These are phyloP conservation scores for Drosophila macrospina DNA, from an alignment of 2,888 invertebrate species.

Conservation along the genomic window DNA sequence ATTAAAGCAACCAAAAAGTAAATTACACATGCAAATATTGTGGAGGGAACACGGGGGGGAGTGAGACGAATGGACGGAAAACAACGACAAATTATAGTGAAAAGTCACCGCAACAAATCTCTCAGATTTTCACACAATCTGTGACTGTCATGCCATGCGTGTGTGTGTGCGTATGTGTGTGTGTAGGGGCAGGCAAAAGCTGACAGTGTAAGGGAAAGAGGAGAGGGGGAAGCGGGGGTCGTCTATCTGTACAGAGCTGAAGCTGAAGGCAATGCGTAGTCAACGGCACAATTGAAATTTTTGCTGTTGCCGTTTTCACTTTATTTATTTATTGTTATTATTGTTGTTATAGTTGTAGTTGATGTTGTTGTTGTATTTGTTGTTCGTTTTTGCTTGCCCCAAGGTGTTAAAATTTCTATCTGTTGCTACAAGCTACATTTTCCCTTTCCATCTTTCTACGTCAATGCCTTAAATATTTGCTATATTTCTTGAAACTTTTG, in stretches of 20 bases:
- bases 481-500: constrained; percentile 56
- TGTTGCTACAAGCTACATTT: constrained; percentile 36
- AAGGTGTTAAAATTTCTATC: constrained; percentile 63
- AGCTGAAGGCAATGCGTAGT: constrained; percentile 10
- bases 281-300: constrained; percentile 60
- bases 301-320: constrained; percentile 38
- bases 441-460: constrained; percentile 52
- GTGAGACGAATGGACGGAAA: neutral
- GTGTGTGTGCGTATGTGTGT: no score
- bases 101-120: constrained; percentile 64
- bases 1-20: constrained; percentile 49
- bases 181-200: no score
- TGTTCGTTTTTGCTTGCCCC: constrained; percentile 22
- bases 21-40: constrained; percentile 45
- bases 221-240: neutral
- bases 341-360: neutral
- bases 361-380: constrained; percentile 12
- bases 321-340: constrained; percentile 3
- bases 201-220: constrained; percentile 29
- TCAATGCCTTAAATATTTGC: constrained; percentile 73
- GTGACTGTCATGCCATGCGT: constrained; percentile 55
- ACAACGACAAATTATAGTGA: constrained; percentile 38
- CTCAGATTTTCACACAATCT: constrained; percentile 71
- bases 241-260: constrained; percentile 2
- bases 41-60: neutral